Conservation (phyloP, 1,140 invertebrate genomes). For the Scaptodrosophila lebanonensis region DNA sequence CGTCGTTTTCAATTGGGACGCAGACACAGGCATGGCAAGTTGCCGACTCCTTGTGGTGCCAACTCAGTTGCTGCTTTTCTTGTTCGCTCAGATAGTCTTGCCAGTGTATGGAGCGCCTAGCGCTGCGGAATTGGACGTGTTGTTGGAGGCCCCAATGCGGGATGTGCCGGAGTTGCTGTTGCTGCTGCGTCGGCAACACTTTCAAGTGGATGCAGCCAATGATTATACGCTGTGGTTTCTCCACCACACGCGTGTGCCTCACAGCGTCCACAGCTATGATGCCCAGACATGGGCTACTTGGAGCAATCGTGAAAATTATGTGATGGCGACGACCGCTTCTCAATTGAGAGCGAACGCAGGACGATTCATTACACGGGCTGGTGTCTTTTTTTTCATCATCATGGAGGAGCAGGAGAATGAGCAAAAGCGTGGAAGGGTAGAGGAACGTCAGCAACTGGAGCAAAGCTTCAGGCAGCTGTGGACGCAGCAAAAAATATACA, state of each 20-base stretch:
- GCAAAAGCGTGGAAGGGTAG: not conserved
- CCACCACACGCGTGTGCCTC: slow-evolving; percentile 8
- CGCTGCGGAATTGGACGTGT: slow-evolving; percentile 12
- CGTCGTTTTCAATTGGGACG: slow-evolving; percentile 37
- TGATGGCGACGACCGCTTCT: slow-evolving; percentile 23
- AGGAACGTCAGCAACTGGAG: slow-evolving; percentile 30
- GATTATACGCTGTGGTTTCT: slow-evolving; percentile 44
- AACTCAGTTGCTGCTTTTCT: not conserved
- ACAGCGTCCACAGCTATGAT: slow-evolving; percentile 28
- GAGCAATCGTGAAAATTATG: slow-evolving; percentile 27
- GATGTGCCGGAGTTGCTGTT: slow-evolving; percentile 32
- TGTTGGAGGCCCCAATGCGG: slow-evolving; percentile 27
- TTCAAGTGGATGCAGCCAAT: slow-evolving; percentile 35
- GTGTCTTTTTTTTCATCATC: slow-evolving; percentile 35
- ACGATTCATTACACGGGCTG: slow-evolving; percentile 8
- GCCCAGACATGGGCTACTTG: not conserved
- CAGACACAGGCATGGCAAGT: slow-evolving; percentile 8
- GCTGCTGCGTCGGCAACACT: slow-evolving; percentile 18
- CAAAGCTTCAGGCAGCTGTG: slow-evolving; percentile 33
- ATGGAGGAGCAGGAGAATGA: slow-evolving; percentile 24
- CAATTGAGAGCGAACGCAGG: slow-evolving; percentile 21
- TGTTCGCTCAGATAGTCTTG: too few relatives aligned
- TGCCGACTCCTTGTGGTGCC: slow-evolving; percentile 5
- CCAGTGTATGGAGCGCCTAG: not conserved
- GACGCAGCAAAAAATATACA: slow-evolving; percentile 38